Evolutionary conservation across 2,797 vertebrate species (phyloP).

Genomic region (Halcyon chelicuti): DNA sequence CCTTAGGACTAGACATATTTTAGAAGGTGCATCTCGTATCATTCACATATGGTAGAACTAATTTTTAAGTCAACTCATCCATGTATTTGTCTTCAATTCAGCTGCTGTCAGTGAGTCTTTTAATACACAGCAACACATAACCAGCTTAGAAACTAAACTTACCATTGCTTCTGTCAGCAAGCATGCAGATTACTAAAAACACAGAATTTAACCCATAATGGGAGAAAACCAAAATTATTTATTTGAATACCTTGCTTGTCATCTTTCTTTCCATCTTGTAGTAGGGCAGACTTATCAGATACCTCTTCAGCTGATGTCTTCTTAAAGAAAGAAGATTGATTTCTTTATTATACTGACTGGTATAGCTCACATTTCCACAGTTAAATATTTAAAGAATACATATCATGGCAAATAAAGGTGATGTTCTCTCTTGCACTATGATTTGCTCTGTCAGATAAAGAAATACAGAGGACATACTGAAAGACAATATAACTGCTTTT

Average conservation of each 20-base stretch:
- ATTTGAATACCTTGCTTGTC: slow-evolving; percentile 80
- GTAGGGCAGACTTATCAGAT: slow-evolving; percentile 67
- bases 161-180: not conserved
- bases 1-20: not conserved
- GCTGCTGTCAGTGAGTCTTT: not conserved
- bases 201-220: not conserved
- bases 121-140: not conserved
- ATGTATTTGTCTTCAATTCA: not conserved
- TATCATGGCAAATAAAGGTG: not conserved
- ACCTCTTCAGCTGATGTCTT: slow-evolving; percentile 74
- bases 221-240: not conserved
- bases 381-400: not conserved
- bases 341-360: not conserved
- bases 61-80: not conserved
- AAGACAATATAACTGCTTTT: not conserved
- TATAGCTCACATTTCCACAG: not conserved
- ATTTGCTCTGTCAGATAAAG: not conserved
- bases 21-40: not conserved
- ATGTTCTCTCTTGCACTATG: not conserved
- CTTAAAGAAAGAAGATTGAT: slow-evolving; percentile 63
- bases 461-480: not conserved
- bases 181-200: not conserved
- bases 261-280: slow-evolving; percentile 73
- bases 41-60: not conserved
- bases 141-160: not conserved